Evolutionary conservation across 1,140 invertebrate genomes (phyloP).

Genomic region (Sitodiplosis mosellana): DNA sequence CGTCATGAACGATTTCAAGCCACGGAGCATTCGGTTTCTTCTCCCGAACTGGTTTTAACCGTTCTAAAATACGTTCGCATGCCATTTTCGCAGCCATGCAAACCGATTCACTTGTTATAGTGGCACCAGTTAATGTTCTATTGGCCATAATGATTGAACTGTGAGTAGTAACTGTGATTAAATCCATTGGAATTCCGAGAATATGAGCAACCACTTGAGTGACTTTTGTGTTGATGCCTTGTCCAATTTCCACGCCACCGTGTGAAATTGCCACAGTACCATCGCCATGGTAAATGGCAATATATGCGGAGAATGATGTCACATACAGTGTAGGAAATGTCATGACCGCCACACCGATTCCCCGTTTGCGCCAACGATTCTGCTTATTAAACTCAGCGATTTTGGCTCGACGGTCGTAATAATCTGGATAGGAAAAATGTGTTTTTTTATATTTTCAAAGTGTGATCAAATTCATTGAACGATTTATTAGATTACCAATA

Average conservation of each 20-base stretch:
- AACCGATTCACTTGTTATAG: conserved; percentile 45
- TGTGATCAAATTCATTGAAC: too few species aligned
- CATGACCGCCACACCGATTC: conserved; percentile 28
- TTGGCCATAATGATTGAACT: conserved; percentile 49
- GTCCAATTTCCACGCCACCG: conserved; percentile 50
- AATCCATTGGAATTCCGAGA: conserved; percentile 31
- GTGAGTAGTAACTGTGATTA: conserved; percentile 45
- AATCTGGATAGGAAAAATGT: too few species aligned
- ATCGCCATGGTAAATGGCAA: conserved; percentile 38
- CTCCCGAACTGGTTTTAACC: conserved; percentile 33
- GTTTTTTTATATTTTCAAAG: too few species aligned
- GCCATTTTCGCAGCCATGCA: conserved; percentile 47
- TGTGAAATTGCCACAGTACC: conserved; percentile 40
- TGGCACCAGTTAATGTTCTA: conserved; percentile 43
- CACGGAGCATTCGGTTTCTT: conserved; percentile 34
- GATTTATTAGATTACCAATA: too few species aligned
- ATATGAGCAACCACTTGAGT: conserved; percentile 33
- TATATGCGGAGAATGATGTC: conserved; percentile 25
- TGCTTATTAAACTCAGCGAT: conserved; percentile 42
- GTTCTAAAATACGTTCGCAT: conserved; percentile 32
- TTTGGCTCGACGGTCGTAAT: too few species aligned
- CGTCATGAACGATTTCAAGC: conserved; percentile 37
- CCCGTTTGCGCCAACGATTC: conserved; percentile 34
- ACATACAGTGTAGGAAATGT: conserved; percentile 28
- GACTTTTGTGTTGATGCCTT: conserved; percentile 46